Conservation (phyloP, 2,888 invertebrate genomes). For the Cryptus armator region DNA sequence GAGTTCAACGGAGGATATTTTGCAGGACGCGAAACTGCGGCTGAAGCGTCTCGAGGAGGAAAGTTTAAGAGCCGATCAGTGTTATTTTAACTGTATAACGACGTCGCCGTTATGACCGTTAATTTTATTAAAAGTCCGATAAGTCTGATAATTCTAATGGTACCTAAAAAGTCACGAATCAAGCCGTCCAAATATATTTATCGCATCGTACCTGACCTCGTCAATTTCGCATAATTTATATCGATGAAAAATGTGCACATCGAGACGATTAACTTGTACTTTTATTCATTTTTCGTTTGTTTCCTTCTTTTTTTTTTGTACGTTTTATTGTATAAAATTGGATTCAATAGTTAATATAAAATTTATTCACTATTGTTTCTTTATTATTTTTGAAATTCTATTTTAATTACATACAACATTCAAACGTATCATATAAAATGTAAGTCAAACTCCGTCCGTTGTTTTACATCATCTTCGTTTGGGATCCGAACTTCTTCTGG, state of each 20-base stretch:
- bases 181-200: constrained; percentile 52
- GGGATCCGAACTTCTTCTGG: constrained; percentile 84
- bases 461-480: constrained; percentile 84
- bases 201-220: constrained; percentile 53
- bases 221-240: constrained; percentile 25
- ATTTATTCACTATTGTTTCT: constrained; percentile 80
- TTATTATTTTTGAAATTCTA: constrained; percentile 77
- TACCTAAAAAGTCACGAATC: constrained; percentile 6
- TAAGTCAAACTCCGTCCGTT: constrained; percentile 80
- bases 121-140: constrained; percentile 30
- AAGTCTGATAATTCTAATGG: constrained; percentile 14
- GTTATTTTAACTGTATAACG: constrained; percentile 79
- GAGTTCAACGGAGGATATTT: constrained; percentile 83
- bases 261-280: constrained; percentile 4
- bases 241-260: constrained; percentile 44
- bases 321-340: constrained; percentile 82
- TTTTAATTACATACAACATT: constrained; percentile 84
- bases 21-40: constrained; percentile 82
- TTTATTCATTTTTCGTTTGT: neutral
- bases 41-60: constrained; percentile 82
- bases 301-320: constrained; percentile 60
- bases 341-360: constrained; percentile 82
- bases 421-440: constrained; percentile 84
- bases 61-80: constrained; percentile 81
- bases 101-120: constrained; percentile 72